phyloP scores from a whole-genome alignment of 2,888 invertebrate species.

The Mamestra brassicae region DNA sequence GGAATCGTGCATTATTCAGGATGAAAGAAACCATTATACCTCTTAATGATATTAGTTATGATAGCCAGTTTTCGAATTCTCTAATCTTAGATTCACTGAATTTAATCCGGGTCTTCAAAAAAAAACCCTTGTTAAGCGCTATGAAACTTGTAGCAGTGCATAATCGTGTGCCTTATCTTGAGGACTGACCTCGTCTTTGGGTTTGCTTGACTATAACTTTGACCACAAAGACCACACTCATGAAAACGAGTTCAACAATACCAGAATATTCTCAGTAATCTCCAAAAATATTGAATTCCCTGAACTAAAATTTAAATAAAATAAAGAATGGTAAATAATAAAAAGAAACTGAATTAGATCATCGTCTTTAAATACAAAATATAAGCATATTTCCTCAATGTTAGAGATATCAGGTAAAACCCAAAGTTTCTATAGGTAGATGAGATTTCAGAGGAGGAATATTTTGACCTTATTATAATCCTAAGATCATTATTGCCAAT shows the following conservation, averaged over 20 bases:
- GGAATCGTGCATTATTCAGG: too few species aligned
- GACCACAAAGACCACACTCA: background rate
- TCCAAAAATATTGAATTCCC: background rate
- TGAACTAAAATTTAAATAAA: slow-evolving; percentile 8
- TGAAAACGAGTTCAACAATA: background rate
- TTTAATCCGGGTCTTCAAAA: background rate
- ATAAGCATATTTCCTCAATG: background rate
- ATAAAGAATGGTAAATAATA: slow-evolving; percentile 8
- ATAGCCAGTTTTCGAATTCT: too few species aligned
- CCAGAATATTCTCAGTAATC: background rate
- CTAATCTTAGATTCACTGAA: too few species aligned
- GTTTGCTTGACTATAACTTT: too few species aligned
- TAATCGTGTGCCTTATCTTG: too few species aligned
- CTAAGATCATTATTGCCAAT: slow-evolving; percentile 34
- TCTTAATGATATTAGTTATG: too few species aligned
- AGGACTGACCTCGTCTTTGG: too few species aligned
- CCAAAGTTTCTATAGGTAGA: background rate
- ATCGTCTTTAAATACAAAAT: slow-evolving; percentile 11
- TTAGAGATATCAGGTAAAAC: slow-evolving; percentile 33
- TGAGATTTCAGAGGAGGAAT: slow-evolving; percentile 10
- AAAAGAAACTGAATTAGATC: slow-evolving; percentile 27
- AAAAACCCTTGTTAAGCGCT: too few species aligned
- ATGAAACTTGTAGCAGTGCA: too few species aligned
- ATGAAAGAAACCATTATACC: too few species aligned
- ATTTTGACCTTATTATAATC: slow-evolving; percentile 21